A percentile compares a stretch with the other conserved stretches of the same genome.
Evolutionary conservation across 2,888 invertebrate genomes (phyloP).

Genomic region (Caenorhabditis sp.): DNA sequence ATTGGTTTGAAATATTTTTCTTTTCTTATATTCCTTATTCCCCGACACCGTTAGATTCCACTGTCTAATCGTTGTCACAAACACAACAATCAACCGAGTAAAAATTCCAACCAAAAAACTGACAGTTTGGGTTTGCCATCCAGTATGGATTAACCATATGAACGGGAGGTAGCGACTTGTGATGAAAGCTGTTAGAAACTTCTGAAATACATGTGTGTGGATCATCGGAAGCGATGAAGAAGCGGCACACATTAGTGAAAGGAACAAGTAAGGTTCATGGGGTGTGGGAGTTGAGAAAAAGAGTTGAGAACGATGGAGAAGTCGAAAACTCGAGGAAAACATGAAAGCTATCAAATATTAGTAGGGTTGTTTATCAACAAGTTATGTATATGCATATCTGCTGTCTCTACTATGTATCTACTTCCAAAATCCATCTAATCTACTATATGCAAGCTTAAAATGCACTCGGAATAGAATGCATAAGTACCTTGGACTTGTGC

Average conservation of each 20-base stretch:
- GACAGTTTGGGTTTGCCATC: constrained; percentile 51
- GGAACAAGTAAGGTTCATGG: no score
- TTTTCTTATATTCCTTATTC: no score
- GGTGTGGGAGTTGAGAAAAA: background rate
- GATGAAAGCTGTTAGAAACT: constrained; percentile 30
- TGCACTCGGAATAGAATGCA: background rate
- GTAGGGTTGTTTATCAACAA: no score
- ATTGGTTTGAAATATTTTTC: no score
- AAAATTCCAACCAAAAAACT: constrained; percentile 22
- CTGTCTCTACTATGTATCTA: no score
- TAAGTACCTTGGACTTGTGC: constrained; percentile 40
- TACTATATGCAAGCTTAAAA: background rate
- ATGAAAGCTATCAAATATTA: background rate
- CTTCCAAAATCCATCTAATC: background rate
- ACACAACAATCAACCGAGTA: background rate
- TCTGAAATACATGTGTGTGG: constrained; percentile 27
- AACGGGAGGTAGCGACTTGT: constrained; percentile 44
- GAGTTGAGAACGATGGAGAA: background rate
- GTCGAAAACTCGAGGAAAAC: background rate
- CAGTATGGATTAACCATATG: constrained; percentile 63
- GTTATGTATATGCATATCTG: no score
- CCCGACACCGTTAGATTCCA: no score
- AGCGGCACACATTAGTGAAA: background rate
- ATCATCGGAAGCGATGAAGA: background rate
- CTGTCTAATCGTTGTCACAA: no score